Conservation (phyloP, 2,888 invertebrate species). For the Leptogaster cylindrica region DNA sequence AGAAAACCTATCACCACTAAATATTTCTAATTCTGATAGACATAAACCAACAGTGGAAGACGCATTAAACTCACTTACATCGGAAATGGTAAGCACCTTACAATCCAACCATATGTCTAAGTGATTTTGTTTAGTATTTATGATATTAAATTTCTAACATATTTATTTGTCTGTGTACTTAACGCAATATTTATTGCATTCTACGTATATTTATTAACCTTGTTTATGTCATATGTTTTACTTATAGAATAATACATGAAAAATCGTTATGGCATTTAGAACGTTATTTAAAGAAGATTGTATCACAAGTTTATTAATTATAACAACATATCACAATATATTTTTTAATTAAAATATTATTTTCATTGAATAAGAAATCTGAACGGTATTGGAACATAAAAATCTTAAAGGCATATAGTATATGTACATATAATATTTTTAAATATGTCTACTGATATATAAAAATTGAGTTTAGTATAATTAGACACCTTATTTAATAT, state of each 20-base stretch:
- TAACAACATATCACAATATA: too few relatives aligned
- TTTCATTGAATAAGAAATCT: too few relatives aligned
- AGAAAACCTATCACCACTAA: conserved; percentile 68
- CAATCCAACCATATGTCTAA: conserved; percentile 13
- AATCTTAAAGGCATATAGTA: too few relatives aligned
- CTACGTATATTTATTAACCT: conserved; percentile 10
- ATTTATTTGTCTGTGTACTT: conserved; percentile 17
- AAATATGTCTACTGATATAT: too few relatives aligned
- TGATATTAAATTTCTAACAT: background rate
- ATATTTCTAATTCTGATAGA: conserved; percentile 61
- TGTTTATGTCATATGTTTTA: conserved; percentile 23
- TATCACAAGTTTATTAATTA: background rate
- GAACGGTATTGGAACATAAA: too few relatives aligned
- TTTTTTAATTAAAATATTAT: too few relatives aligned
- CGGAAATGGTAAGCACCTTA: conserved; percentile 76
- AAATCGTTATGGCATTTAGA: background rate
- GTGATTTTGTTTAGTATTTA: conserved; percentile 12
- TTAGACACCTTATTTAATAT: too few relatives aligned
- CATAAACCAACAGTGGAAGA: conserved; percentile 71
- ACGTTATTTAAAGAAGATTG: background rate
- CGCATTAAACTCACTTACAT: conserved; percentile 80
- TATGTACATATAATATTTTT: too few relatives aligned
- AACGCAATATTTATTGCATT: conserved; percentile 3
- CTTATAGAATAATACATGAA: background rate
- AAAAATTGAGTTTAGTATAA: too few relatives aligned